Conservation (phyloP, 2,888 invertebrate species). For the Sphaeridia pumilis region DNA sequence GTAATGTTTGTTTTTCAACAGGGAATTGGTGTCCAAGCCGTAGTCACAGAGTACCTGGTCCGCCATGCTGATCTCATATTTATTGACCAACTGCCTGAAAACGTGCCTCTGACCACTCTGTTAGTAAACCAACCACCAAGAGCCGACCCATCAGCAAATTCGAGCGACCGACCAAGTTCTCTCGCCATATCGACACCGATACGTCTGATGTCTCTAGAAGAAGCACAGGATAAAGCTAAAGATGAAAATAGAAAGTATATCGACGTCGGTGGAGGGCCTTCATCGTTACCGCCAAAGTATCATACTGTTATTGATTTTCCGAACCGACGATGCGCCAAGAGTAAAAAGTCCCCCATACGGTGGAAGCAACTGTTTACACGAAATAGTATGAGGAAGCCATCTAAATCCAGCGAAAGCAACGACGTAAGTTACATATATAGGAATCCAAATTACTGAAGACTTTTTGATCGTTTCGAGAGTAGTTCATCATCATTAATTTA, state of each 20-base stretch:
- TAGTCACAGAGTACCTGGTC: conserved; percentile 92
- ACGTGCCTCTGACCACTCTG: conserved; percentile 33
- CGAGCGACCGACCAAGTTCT: conserved; percentile 65
- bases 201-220: conserved; percentile 76
- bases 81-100: conserved; percentile 52
- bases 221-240: conserved; percentile 47
- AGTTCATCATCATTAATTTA: too few relatives aligned
- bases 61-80: conserved; percentile 80
- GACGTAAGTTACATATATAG: too few relatives aligned
- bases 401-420: too few relatives aligned
- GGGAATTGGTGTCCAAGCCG: conserved; percentile 71
- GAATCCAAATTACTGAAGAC: too few relatives aligned
- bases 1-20: conserved; percentile 42
- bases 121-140: conserved; percentile 28
- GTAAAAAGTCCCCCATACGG: conserved; percentile 45
- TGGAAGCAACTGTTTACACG: conserved; percentile 73
- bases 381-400: too few relatives aligned
- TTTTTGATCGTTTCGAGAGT: too few relatives aligned
- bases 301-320: conserved; percentile 90
- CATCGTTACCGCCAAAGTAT: conserved; percentile 63
- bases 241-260: conserved; percentile 58
- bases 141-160: conserved; percentile 8
- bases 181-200: conserved; percentile 82
- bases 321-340: conserved; percentile 38
- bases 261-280: conserved; percentile 61